These are phyloP conservation scores for Zalophus californianus DNA, from an alignment of 2,797 vertebrate genomes.

Conservation along the genomic window DNA sequence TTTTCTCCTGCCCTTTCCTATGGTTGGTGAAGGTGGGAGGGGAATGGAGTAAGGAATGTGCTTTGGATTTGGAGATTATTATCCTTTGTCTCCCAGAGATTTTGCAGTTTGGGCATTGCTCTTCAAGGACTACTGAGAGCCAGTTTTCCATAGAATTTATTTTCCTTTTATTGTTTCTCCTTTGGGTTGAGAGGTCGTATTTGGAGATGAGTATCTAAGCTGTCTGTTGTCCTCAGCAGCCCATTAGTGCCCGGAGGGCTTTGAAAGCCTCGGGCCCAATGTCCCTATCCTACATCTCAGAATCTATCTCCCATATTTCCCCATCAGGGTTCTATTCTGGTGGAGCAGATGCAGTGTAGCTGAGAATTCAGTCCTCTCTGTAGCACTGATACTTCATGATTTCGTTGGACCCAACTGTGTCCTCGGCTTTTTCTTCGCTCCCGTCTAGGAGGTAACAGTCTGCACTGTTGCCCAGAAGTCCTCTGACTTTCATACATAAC, in stretches of 20 bases:
- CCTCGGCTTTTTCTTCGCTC: background rate
- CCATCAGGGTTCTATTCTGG: background rate
- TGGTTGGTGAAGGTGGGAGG: background rate
- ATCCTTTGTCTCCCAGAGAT: background rate
- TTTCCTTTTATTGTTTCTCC: background rate
- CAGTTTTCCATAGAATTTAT: background rate
- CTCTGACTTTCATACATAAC: background rate
- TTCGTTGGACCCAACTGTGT: background rate
- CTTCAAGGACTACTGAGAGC: background rate
- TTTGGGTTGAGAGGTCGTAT: background rate
- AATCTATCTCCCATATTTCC: background rate
- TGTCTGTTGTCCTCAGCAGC: background rate
- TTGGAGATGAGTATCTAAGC: background rate
- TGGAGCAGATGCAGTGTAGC: background rate
- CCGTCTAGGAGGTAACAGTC: background rate
- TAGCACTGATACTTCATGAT: background rate
- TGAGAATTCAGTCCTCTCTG: background rate
- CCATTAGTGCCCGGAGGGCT: background rate
- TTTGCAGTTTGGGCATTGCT: background rate
- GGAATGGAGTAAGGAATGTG: background rate
- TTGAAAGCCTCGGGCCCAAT: background rate
- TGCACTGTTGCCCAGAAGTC: background rate
- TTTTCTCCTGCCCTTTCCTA: background rate
- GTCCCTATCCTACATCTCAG: background rate
- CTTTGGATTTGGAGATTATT: background rate